Base-by-base conservation (phyloP, 1,140 invertebrate genomes). In the Ganaspis sp. region DNA sequence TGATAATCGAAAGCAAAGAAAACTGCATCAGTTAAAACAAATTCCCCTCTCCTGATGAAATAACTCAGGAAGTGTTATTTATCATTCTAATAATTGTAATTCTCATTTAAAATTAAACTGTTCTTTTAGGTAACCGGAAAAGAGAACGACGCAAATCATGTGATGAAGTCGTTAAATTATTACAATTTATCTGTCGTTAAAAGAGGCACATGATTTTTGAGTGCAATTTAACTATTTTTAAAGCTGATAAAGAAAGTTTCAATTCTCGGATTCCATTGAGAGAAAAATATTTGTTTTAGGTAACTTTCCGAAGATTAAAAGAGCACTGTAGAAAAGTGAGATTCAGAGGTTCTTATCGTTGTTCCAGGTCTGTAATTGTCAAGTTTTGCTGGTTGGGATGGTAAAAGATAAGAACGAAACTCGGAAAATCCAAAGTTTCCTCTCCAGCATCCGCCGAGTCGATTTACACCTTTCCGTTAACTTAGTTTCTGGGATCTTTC, bases 401-500 rank as follows among this genome's bases (percentile, higher is more conserved):
- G 58, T 64, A 64, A 64, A 64, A 64, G 58, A 64, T 64, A 64
- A 64, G 58, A 29, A 64, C 23, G 26, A 29, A 64, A 64, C 58
- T 64, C 54, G 8, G 11, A 64, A 64, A 64, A 26, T 26, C 21
- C 58, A 29, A 64, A 64, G 58, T 64, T 64, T 64, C 58, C 23
- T 26, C 21, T 26, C 54, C 9, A 64, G 23, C 58, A 64, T 64
- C 23, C 58, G 23, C 58, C 58, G 58, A 64, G 58, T 64, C 58
- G 58, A 64, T 64, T 64, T 64, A 64, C 58, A 64, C 58, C 58
- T 64, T 64, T 64, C 58, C 58, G 58, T 64, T 64, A 64, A 64
- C 58, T 64, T 64, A 64, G 58, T 64, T 64, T 64, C 58, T 64
- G 58, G 58, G 23, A 64, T 64, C 58, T 26, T 64, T 64, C 58